These are phyloP conservation scores for Platycercus adscitus DNA, from an alignment of 2,113 vertebrate genomes.

Conservation along the genomic window DNA sequence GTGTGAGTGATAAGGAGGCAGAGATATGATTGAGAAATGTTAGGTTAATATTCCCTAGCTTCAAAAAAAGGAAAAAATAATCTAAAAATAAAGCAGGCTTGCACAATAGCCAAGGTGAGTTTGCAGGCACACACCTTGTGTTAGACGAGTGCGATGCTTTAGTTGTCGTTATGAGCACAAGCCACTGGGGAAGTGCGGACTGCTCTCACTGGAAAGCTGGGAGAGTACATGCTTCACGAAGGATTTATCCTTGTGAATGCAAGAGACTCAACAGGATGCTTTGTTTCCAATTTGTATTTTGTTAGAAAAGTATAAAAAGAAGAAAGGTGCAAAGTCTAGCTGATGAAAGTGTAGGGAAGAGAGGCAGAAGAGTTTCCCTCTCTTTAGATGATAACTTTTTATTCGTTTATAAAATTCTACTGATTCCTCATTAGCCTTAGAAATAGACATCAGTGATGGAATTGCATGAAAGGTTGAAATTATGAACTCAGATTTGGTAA, in stretches of 20 bases:
- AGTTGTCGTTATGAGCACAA: neutral
- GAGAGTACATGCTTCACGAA: neutral
- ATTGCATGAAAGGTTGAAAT: neutral
- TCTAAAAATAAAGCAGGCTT: neutral
- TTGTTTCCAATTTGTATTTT: neutral
- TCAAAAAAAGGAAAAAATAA: neutral
- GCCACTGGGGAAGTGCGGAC: neutral
- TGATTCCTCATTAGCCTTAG: neutral
- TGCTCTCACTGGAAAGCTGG: neutral
- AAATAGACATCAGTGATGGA: neutral
- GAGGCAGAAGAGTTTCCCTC: neutral
- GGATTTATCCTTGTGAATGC: neutral
- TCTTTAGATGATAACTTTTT: neutral
- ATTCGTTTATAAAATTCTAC: neutral
- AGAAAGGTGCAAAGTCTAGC: neutral
- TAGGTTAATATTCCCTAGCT: neutral
- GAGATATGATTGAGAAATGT: neutral
- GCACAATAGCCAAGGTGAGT: neutral
- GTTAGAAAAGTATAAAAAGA: neutral
- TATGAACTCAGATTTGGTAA: neutral
- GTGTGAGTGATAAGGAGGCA: neutral
- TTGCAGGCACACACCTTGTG: neutral
- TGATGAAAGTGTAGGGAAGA: neutral
- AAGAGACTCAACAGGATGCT: neutral
- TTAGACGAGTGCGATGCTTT: neutral